A percentile compares a stretch with the other conserved stretches of the same genome.
These are phyloP conservation scores for Mirza zaza DNA, from an alignment of 2,113 vertebrate genomes.

Conservation along the genomic window DNA sequence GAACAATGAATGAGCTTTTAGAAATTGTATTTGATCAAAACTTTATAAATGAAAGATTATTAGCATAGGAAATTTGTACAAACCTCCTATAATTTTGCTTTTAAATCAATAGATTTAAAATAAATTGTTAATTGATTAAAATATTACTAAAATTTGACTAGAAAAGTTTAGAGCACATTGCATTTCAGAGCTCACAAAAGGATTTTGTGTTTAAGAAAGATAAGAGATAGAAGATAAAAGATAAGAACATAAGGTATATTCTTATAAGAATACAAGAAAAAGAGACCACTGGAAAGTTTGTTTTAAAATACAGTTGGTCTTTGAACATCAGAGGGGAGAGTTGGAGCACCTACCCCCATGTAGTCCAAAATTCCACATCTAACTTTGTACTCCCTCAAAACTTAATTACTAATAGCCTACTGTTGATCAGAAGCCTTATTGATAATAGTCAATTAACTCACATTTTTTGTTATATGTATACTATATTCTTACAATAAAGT, in stretches of 20 bases:
- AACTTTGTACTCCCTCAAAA: not conserved
- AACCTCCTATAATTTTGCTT: slow-evolving; percentile 20
- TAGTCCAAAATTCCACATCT: not conserved
- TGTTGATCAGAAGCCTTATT: not conserved
- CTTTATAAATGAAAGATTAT: slow-evolving; percentile 28
- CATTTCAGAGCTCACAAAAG: not conserved
- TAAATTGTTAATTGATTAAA: slow-evolving; percentile 7
- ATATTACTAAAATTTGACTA: not conserved
- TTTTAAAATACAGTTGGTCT: not conserved
- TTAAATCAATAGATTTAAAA: not conserved
- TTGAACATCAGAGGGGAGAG: not conserved
- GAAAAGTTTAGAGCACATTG: not conserved
- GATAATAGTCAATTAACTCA: not conserved
- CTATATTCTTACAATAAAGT: not conserved
- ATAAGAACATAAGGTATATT: not conserved
- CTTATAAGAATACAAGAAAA: not conserved
- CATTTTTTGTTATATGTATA: not conserved
- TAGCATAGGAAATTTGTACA: not conserved
- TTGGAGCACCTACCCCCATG: not conserved
- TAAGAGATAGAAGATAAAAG: not conserved
- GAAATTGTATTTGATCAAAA: slow-evolving; percentile 23
- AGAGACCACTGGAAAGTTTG: not conserved
- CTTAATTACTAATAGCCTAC: not conserved
- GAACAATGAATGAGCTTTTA: not conserved
- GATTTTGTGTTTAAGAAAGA: slow-evolving; percentile 14